Conservation (phyloP, 1,140 invertebrate species). For the Acromyrmex charruanus region DNA sequence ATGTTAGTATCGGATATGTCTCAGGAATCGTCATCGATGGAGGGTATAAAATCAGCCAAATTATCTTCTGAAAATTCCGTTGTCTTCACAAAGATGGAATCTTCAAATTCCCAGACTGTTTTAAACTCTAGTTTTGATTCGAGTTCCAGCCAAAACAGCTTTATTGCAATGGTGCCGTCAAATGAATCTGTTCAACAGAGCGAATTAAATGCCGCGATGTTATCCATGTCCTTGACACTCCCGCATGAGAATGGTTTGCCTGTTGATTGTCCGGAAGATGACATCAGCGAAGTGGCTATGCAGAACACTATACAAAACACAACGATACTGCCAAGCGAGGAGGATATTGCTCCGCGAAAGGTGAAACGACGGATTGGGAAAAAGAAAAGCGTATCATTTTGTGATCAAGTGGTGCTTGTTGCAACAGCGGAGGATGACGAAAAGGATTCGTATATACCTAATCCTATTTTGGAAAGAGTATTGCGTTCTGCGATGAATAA, state of each 20-base stretch:
- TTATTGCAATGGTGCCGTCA: constrained; percentile 59
- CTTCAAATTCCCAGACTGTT: constrained; percentile 58
- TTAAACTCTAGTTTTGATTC: constrained; percentile 79
- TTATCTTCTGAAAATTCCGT: constrained; percentile 68
- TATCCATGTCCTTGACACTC: constrained; percentile 84
- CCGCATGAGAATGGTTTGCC: constrained; percentile 85
- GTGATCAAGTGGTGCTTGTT: constrained; percentile 96
- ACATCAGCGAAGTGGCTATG: constrained; percentile 86
- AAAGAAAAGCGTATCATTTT: constrained; percentile 97
- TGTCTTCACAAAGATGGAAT: constrained; percentile 74
- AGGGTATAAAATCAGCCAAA: constrained; percentile 57
- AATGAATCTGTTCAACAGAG: constrained; percentile 76
- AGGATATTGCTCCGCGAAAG: constrained; percentile 82
- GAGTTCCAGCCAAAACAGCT: constrained; percentile 79
- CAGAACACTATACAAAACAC: constrained; percentile 86
- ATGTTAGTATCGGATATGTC: constrained; percentile 58
- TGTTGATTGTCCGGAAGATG: constrained; percentile 84
- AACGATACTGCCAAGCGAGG: constrained; percentile 83
- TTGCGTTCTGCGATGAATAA: constrained; percentile 93
- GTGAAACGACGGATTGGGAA: constrained; percentile 89
- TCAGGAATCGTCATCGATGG: constrained; percentile 62
- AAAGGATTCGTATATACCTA: constrained; percentile 95
- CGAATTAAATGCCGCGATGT: constrained; percentile 81
- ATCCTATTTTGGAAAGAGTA: constrained; percentile 95
- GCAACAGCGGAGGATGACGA: constrained; percentile 96